Evolutionary conservation across 1,140 invertebrate species (phyloP).

Genomic region (Sitophilus oryzae): DNA sequence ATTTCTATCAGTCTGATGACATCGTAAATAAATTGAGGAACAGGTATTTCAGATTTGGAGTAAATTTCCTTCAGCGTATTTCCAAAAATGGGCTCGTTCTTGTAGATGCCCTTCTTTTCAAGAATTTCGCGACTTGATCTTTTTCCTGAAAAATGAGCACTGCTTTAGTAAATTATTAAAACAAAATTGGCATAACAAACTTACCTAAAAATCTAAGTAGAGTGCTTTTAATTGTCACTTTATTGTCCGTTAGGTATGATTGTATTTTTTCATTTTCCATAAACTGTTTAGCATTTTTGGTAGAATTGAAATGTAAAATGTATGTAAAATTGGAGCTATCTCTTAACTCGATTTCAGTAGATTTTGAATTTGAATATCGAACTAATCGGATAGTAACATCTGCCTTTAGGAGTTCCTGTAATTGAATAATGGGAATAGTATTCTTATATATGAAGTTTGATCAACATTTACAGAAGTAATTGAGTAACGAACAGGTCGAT

Average conservation of each 20-base stretch:
- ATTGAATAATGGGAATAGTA: too few relatives aligned
- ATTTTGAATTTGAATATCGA: conserved; percentile 19
- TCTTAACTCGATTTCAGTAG: conserved; percentile 21
- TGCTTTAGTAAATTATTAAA: too few relatives aligned
- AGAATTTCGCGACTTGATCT: conserved; percentile 24
- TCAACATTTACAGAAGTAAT: too few relatives aligned
- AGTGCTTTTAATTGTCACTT: conserved; percentile 18
- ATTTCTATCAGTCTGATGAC: conserved; percentile 34
- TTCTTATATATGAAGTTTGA: too few relatives aligned
- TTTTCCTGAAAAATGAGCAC: conserved; percentile 14
- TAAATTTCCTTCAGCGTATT: conserved; percentile 35
- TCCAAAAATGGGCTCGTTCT: conserved; percentile 38
- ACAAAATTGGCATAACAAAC: too few relatives aligned
- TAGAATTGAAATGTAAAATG: conserved; percentile 18
- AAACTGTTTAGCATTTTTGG: conserved; percentile 21
- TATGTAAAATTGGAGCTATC: conserved; percentile 16
- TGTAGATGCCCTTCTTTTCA: conserved; percentile 35
- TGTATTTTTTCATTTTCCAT: conserved; percentile 25
- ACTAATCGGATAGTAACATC: conserved; percentile 15
- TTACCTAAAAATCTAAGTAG: conserved; percentile 24
- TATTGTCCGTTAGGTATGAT: conserved; percentile 14
- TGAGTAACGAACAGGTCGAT: too few relatives aligned
- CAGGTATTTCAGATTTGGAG: conserved; percentile 8
- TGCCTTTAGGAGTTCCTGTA: conserved; percentile 14
- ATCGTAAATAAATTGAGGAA: conserved; percentile 33